Base-by-base conservation (phyloP, 2,797 vertebrate genomes). In the Typhlichthys eigenmanni region DNA sequence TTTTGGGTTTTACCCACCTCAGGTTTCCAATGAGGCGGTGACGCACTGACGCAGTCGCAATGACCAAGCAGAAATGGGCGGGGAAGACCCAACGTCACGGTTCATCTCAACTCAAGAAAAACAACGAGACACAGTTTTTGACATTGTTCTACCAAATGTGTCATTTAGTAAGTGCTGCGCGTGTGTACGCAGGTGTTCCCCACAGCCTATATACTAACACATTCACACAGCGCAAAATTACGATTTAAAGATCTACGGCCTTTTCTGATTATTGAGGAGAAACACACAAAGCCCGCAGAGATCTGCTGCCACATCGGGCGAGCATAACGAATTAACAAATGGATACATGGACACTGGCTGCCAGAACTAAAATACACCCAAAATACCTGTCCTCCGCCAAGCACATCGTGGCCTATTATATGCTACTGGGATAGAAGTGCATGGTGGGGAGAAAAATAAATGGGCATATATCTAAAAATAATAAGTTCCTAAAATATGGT, bases 11-110 rank as follows among this genome's bases (percentile, higher is more conserved):
- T 62, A 34, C 68, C 62, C 71, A 55, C 49, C 62, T 50, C 13
- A 59, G 76, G 81, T 79, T 77, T 82, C 79, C 76, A 5, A 72
- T 61, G 84, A 76, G 79, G 80, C 80, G 72, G 64, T 84, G 86
- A 82, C 87, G 80, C 80, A 72, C 62, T 84, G 87, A 82, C 87
- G 84, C 83, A 83, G 84, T 63, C 57, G 38, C 71, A 67, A 70
- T 88, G 89, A 88, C 86, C 78, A 66, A 64, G 85, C 85, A 75
- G 45, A 66, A 69, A 59, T 49, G 8, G 66, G 24, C 13, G 53
- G 32, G 78, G 49, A 43, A 43, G 38, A 43, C 38, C 38, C 10
- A 43, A 7, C 9, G 8, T 43, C 24, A 29, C 24, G 38, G 38
- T 43, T 43, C 38, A 8, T 7, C 38, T 38, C 5, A 6, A 38